Base-by-base conservation (phyloP, 1,140 invertebrate species). In the Drosophila kohkoa region DNA sequence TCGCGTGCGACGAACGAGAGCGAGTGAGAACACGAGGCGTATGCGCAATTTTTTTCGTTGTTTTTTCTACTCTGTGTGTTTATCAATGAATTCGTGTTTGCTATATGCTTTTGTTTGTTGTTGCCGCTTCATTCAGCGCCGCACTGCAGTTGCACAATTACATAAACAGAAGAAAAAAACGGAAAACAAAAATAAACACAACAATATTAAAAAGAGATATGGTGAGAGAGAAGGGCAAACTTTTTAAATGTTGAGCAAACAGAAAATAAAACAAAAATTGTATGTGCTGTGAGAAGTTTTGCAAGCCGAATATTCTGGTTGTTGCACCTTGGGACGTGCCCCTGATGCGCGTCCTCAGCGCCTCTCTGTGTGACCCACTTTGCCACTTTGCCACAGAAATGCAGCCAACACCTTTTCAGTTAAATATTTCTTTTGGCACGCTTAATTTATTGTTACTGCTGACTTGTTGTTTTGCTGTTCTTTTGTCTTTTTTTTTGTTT, bases 71-170 rank as follows among this genome's bases (percentile, higher is more conserved):
- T 51, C 51, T 52, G 62, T 52, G 57, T 76, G 69, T 88, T 88
- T 88, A 88, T 88, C 85, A 88, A 88, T 88, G 85, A 85, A 85
- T 71, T 75, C 30, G 38, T 64, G 51, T 65, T 69, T 41, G 28
- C 11, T 45, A 52, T 49, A 25, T 48, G 43, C 20, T 25, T 38
- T 10, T 38, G 30, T 32, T 55, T 69, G 55, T 32, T 64, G 7
- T 60, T 62, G 46, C 8, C 8, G 20, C 32, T 59, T 73, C 60
- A 63, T 59, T 81, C 64, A 58, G 46, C 52, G 45, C 68, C 60
- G 58, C 79, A 49, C 66, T 60, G 63, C 49, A 65, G 76, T 88
- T 83, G 81, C 83, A 88, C 77, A 69, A 81, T 79, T 87, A 55
- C 51, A 35, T 67, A 78, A 85, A 78, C 70, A 85, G 69, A 76